These are phyloP conservation scores for Bedellia somnulentella DNA, from an alignment of 2,888 invertebrate species.

Conservation along the genomic window DNA sequence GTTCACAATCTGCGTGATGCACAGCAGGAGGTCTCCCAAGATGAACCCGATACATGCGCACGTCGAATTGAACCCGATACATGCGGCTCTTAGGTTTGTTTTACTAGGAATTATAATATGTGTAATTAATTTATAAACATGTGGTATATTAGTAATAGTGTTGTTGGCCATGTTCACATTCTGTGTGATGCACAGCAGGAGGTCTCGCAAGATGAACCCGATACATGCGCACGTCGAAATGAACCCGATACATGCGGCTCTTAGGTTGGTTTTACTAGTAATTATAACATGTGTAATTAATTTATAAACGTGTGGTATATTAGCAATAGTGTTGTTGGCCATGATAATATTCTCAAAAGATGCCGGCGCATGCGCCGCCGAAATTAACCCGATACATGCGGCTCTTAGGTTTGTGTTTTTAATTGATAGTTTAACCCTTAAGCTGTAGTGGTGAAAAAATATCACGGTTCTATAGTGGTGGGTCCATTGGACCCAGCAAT, in stretches of 20 bases:
- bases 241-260: conserved; percentile 34
- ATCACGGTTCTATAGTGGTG: no score
- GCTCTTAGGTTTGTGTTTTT: conserved; percentile 30
- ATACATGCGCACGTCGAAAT: conserved; percentile 42
- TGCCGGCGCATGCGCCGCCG: conserved; percentile 39
- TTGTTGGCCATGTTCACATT: conserved; percentile 29
- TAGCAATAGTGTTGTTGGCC: conserved; percentile 28
- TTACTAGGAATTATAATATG: background rate
- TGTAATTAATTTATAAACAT: conserved; percentile 19
- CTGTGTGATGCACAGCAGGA: conserved; percentile 38
- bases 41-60: conserved; percentile 40
- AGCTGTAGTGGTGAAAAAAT: no score
- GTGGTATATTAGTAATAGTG: conserved; percentile 31
- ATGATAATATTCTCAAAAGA: conserved; percentile 39
- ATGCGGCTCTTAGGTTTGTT: conserved; percentile 32
- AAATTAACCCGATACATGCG: conserved; percentile 37
- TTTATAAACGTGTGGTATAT: conserved; percentile 30
- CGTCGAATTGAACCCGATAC: conserved; percentile 38
- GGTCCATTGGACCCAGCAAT: no score
- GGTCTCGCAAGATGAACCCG: conserved; percentile 38
- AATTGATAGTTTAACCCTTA: no score
- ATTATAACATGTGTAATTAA: background rate
- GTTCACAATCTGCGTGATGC: conserved; percentile 34
- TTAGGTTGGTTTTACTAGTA: conserved; percentile 27
- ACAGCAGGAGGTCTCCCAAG: conserved; percentile 36